Evolutionary conservation across 2,113 vertebrate genomes (phyloP), one percentile per base, ranked within the genome.

Genomic region (Ovis aries): DNA sequence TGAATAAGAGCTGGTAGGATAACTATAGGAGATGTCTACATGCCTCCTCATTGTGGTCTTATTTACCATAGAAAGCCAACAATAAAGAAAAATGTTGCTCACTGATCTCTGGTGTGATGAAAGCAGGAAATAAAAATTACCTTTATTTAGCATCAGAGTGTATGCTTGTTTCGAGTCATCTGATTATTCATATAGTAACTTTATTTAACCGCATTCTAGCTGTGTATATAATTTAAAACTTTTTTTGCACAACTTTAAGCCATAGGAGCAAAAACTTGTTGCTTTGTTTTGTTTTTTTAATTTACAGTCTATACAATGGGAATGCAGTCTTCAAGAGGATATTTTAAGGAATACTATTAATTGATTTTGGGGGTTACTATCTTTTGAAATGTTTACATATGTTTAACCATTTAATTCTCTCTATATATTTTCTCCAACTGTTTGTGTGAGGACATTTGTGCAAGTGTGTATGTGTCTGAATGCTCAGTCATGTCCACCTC

Each of bases 201-300:
- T 10, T 21, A 74, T 55, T 80, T 90, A 92, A 7, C 6, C 1
- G 27, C 11, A 83, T 74, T 96, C 40, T 62, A 82, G 67, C 27
- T 86, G 45, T 86, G 10, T 90, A 78, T 97, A 13, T 84, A 57
- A 95, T 92, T 96, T 93, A 82, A 3, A 93, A 86, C 16, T 55
- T 95, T 94, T 50, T 71, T n/a, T 74, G 40, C 29, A 92, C 16
- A 62, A 90, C 36, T 90, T 95, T 52, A 95, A 95, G 12, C 10
- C 17, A 4, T 93, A 82, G 10, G 88, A 89, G 48, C 9, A 86
- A 97, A 92, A 48, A 25, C 12, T 74, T 27, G 6, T 77, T 40
- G 10, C 19, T 74, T 40, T 74, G n/a, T n/a, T 40, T 71, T 40
- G 15, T 40, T 83, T 93, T 91, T 91, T 71, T 45, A 80, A 87